Evolutionary conservation across 2,113 vertebrate species (phyloP).

Genomic region (Hippoglossus stenolepis): DNA sequence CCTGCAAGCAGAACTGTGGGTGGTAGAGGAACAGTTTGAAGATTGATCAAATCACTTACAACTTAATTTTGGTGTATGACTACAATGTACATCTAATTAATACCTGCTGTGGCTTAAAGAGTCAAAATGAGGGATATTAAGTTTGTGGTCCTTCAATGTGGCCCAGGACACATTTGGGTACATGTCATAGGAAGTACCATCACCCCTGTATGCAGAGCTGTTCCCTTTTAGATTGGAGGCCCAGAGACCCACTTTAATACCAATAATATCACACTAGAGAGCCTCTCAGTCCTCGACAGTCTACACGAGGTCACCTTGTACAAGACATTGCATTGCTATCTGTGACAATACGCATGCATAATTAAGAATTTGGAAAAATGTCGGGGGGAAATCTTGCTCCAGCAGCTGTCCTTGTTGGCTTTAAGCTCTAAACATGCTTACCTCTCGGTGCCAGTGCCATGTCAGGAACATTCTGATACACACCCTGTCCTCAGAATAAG

Average conservation of each 20-base stretch:
- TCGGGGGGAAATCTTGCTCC: background rate
- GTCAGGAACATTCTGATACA: constrained; percentile 9
- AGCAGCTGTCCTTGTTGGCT: constrained; percentile 12
- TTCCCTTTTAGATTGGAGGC: too few species aligned
- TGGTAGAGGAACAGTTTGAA: background rate
- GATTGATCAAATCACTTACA: background rate
- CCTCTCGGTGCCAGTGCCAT: background rate
- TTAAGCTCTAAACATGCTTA: constrained; percentile 20
- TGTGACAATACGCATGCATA: background rate
- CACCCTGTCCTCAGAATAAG: background rate
- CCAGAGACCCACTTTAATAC: too few species aligned
- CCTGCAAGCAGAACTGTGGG: background rate
- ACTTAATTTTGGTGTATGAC: background rate
- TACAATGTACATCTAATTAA: background rate
- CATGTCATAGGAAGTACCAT: too few species aligned
- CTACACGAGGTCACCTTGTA: too few species aligned
- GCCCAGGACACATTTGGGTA: too few species aligned
- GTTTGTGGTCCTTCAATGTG: too few species aligned
- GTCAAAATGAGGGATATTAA: too few species aligned
- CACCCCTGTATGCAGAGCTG: too few species aligned
- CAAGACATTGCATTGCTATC: background rate
- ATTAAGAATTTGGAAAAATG: background rate
- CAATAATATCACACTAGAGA: too few species aligned
- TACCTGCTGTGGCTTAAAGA: too few species aligned
- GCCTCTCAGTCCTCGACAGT: too few species aligned